Evolutionary conservation across 2,113 vertebrate genomes (phyloP).

Genomic region (Tragelaphus strepsiceros): DNA sequence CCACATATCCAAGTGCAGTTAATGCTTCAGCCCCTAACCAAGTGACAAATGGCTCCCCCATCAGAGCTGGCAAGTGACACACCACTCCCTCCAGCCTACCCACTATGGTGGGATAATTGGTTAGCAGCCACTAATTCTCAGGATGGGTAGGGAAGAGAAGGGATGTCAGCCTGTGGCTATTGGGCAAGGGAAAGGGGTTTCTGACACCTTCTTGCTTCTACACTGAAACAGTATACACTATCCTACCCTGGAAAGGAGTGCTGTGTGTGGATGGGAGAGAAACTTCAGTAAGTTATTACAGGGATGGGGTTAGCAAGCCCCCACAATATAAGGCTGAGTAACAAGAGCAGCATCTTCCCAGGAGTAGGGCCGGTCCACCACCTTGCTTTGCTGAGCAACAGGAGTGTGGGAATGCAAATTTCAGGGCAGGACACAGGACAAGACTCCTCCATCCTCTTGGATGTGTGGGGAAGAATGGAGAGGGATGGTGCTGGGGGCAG

Average conservation of each 20-base stretch:
- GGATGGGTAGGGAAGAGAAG: background rate
- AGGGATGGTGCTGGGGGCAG: background rate
- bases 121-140: background rate
- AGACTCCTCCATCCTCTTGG: background rate
- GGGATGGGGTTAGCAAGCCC: background rate
- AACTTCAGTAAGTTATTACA: background rate
- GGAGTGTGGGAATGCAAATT: rapidly evolving
- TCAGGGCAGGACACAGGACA: background rate
- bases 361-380: background rate
- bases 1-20: conserved; percentile 55
- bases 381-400: background rate
- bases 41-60: conserved; percentile 54
- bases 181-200: background rate
- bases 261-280: background rate
- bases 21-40: background rate
- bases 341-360: background rate
- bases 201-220: background rate
- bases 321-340: rapidly evolving
- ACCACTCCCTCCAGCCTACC: rapidly evolving
- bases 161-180: background rate
- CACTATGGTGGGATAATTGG: rapidly evolving
- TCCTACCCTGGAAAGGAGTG: background rate
- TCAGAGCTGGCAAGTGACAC: background rate
- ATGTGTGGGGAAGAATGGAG: background rate
- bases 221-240: background rate